Conservation (phyloP, 2,113 vertebrate species). For the Spermophilus dauricus region DNA sequence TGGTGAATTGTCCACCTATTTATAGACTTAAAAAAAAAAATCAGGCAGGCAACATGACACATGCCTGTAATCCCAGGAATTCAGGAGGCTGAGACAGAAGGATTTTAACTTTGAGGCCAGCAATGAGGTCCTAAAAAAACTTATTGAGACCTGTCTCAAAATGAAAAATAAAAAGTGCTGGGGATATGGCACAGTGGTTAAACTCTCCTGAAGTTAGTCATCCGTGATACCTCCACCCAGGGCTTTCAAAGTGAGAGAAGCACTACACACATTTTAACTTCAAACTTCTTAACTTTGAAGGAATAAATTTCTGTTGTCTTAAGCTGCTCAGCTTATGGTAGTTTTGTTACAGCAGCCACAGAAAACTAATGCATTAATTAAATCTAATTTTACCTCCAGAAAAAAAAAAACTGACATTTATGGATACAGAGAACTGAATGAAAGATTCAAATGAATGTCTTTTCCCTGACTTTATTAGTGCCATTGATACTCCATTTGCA, state of each 20-base stretch:
- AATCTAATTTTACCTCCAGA: neutral
- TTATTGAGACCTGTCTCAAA: too few species aligned
- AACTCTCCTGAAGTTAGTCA: too few species aligned
- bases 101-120: too few species aligned
- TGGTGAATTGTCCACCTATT: neutral
- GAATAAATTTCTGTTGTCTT: neutral
- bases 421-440: neutral
- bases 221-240: accelerated
- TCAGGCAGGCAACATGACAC: too few species aligned
- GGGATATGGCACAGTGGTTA: too few species aligned
- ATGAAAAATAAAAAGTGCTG: too few species aligned
- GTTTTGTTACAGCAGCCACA: neutral
- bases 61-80: too few species aligned
- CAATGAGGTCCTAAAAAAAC: too few species aligned
- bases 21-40: neutral
- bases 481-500: neutral
- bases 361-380: neutral
- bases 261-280: neutral
- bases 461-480: neutral
- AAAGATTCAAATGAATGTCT: neutral
- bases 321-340: neutral
- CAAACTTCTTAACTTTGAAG: neutral
- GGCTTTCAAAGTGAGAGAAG: accelerated
- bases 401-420: neutral
- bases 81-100: too few species aligned